These are phyloP conservation scores for Trematomus loennbergii DNA, from an alignment of 2,113 vertebrate genomes.

Conservation along the genomic window DNA sequence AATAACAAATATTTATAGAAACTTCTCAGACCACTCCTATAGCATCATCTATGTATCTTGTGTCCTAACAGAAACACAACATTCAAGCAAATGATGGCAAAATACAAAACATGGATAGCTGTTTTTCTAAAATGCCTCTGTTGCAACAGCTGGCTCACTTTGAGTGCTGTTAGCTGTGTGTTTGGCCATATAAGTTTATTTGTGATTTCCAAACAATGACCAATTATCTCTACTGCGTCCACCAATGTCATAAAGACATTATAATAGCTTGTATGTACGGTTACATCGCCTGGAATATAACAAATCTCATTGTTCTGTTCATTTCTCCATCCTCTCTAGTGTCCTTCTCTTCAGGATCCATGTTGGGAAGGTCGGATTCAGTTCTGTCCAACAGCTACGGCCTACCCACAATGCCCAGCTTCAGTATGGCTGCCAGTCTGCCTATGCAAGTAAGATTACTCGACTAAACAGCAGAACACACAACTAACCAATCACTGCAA, in stretches of 20 bases:
- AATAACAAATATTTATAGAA: no score
- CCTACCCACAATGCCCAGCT: constrained; percentile 96
- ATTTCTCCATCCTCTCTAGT: constrained; percentile 79
- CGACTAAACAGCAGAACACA: neutral
- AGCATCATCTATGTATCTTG: no score
- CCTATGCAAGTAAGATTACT: constrained; percentile 95
- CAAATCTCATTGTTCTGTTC: neutral
- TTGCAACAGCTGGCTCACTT: no score
- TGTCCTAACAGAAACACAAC: no score
- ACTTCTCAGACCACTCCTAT: no score
- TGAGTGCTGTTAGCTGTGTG: no score
- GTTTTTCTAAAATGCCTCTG: no score
- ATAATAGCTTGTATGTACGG: neutral
- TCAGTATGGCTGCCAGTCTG: constrained; percentile 98
- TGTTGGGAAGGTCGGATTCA: constrained; percentile 95
- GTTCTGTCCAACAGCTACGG: constrained; percentile 97
- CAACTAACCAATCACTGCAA: neutral
- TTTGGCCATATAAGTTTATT: no score
- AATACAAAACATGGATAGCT: no score
- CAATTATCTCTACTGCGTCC: neutral
- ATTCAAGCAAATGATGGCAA: no score
- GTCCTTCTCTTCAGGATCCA: constrained; percentile 96
- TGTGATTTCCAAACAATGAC: neutral
- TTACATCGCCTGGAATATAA: neutral
- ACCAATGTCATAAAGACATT: neutral